Evolutionary conservation across 2,888 invertebrate genomes (phyloP).

Genomic region (Zaprionus lineosus): DNA sequence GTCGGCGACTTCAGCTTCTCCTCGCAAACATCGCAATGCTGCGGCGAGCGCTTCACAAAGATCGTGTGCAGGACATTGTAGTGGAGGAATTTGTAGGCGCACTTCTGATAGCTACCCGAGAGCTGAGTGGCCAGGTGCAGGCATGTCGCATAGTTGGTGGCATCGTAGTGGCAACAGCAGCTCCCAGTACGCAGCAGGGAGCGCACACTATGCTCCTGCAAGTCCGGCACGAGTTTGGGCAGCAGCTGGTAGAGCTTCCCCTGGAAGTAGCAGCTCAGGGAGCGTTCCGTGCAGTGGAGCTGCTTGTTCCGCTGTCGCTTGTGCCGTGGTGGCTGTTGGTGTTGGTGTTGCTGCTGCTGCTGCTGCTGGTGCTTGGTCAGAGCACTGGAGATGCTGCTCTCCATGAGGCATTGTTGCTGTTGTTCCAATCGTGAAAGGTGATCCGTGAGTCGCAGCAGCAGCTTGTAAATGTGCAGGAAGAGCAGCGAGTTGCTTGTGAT

Average conservation of each 20-base stretch:
- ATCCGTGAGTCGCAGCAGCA: conserved; percentile 76
- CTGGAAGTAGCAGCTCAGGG: conserved; percentile 80
- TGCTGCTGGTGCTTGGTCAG: conserved; percentile 45
- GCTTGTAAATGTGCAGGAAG: conserved; percentile 67
- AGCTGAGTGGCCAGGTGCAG: conserved; percentile 63
- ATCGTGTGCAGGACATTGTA: conserved; percentile 76
- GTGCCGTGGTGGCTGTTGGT: conserved; percentile 35
- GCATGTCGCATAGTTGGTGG: conserved; percentile 66
- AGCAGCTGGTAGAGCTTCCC: conserved; percentile 75
- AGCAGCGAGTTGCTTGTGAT: conserved; percentile 32
- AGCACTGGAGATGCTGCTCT: conserved; percentile 54
- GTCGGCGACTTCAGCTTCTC: conserved; percentile 75
- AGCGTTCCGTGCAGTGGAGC: conserved; percentile 64
- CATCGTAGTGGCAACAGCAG: conserved; percentile 81
- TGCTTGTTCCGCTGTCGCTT: conserved; percentile 60
- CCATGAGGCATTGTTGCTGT: conserved; percentile 48
- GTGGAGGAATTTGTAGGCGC: conserved; percentile 79
- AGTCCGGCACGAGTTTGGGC: conserved; percentile 54
- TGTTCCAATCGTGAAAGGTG: conserved; percentile 72
- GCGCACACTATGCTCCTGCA: conserved; percentile 75
- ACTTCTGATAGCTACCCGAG: conserved; percentile 67
- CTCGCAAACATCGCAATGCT: conserved; percentile 74
- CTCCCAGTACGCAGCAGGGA: conserved; percentile 76
- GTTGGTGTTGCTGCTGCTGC: conserved; percentile 28
- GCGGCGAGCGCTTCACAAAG: conserved; percentile 55